A percentile compares a stretch with the other conserved stretches of the same genome.
phyloP scores from a whole-genome alignment of 2,888 invertebrate genomes.

The Drosophila subquinaria region DNA sequence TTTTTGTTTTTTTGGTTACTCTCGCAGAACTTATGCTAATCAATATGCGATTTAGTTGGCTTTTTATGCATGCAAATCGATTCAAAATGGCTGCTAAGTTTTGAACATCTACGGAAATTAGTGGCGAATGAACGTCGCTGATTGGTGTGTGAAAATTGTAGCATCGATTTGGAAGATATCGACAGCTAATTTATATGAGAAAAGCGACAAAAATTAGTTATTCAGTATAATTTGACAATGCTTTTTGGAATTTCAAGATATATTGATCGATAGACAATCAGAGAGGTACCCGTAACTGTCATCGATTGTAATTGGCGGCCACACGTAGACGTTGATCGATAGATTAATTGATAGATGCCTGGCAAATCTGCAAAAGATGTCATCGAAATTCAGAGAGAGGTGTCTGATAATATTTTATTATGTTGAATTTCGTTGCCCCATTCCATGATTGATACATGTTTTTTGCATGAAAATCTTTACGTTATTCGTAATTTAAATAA shows the following conservation, averaged over 20 bases:
- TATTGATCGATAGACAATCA: constrained; percentile 66
- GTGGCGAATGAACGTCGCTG: constrained; percentile 57
- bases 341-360: constrained; percentile 30
- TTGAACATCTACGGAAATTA: constrained; percentile 63
- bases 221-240: not conserved
- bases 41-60: constrained; percentile 64
- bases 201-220: constrained; percentile 10
- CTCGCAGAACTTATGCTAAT: constrained; percentile 67
- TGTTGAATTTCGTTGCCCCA: not conserved
- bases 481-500: not conserved
- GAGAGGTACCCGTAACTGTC: constrained; percentile 34
- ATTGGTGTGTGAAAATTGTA: constrained; percentile 78
- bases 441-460: constrained; percentile 1
- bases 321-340: constrained; percentile 45
- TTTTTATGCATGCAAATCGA: constrained; percentile 71
- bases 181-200: constrained; percentile 47
- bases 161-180: constrained; percentile 31
- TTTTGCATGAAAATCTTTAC: too few relatives aligned
- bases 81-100: constrained; percentile 65
- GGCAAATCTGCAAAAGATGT: constrained; percentile 35
- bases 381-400: constrained; percentile 31
- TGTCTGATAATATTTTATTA: constrained; percentile 30
- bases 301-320: constrained; percentile 45
- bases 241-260: constrained; percentile 22
- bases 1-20: constrained; percentile 20